These are phyloP conservation scores for Ips typographus DNA, from an alignment of 1,140 invertebrate genomes.

Conservation along the genomic window DNA sequence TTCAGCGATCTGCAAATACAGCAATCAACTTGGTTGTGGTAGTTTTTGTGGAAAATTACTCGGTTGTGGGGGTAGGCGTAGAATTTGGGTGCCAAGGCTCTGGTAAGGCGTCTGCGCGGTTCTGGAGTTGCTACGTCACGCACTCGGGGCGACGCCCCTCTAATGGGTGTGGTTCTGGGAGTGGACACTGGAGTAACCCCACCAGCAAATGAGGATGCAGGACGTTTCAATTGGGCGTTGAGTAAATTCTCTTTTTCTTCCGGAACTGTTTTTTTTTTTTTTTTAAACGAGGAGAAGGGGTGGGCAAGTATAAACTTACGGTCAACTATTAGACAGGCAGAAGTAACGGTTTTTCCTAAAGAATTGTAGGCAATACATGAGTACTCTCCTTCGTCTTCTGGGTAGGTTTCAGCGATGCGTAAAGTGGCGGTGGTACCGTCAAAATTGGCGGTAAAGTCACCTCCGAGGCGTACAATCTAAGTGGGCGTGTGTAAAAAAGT, in stretches of 20 bases:
- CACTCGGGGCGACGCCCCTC: conserved; percentile 63
- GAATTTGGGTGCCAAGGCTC: conserved; percentile 71
- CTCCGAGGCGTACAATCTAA: conserved; percentile 67
- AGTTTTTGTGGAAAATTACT: conserved; percentile 49
- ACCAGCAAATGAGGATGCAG: conserved; percentile 64
- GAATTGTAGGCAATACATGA: conserved; percentile 80
- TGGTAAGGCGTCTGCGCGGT: conserved; percentile 22
- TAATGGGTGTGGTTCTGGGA: conserved; percentile 59
- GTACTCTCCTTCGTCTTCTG: conserved; percentile 89
- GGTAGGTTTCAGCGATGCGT: conserved; percentile 73
- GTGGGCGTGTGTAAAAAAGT: neutral
- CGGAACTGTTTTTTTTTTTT: conserved; percentile 59
- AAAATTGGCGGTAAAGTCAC: conserved; percentile 67
- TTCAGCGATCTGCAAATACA: conserved; percentile 57
- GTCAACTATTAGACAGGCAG: conserved; percentile 78
- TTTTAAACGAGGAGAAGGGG: neutral
- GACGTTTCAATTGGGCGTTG: conserved; percentile 65
- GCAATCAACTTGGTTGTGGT: neutral
- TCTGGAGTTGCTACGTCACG: conserved; percentile 12
- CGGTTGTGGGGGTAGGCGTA: conserved; percentile 85
- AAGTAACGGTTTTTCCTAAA: conserved; percentile 75
- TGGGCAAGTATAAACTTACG: conserved; percentile 56
- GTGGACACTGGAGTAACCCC: conserved; percentile 73
- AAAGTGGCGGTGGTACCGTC: conserved; percentile 69
- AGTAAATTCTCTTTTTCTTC: conserved; percentile 77